phyloP scores from a whole-genome alignment of 2,113 vertebrate species.

The Rhabdornis inornatus region DNA sequence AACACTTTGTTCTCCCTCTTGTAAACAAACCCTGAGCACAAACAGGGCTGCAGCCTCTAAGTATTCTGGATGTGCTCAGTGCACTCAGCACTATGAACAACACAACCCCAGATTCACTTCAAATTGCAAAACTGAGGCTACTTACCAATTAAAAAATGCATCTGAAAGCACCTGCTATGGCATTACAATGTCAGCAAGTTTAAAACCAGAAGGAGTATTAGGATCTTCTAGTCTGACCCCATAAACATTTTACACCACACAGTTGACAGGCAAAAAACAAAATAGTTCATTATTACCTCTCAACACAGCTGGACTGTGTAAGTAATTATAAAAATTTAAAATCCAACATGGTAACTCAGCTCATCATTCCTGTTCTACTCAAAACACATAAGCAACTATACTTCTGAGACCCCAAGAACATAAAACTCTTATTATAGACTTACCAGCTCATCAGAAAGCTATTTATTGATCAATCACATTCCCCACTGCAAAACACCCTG shows the following conservation, averaged over 20 bases:
- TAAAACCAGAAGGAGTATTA: neutral
- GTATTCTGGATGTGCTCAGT: neutral
- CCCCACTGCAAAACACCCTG: neutral
- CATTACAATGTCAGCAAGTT: neutral
- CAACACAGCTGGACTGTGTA: neutral
- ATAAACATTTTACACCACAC: accelerated
- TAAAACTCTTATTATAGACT: neutral
- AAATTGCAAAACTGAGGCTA: neutral
- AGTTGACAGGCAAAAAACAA: neutral
- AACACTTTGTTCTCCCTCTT: neutral
- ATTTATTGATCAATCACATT: neutral
- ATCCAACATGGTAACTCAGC: neutral
- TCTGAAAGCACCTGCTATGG: neutral
- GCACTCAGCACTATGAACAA: neutral
- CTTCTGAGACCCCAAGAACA: neutral
- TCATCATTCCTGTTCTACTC: neutral
- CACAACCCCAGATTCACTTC: neutral
- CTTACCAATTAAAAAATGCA: neutral
- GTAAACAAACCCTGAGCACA: neutral
- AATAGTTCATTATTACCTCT: neutral
- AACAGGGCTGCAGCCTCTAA: neutral
- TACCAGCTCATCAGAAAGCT: neutral
- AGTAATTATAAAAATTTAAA: neutral
- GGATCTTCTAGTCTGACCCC: neutral
- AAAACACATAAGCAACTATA: neutral